Conservation (phyloP, 2,113 vertebrate species). For the Callipepla californica region DNA sequence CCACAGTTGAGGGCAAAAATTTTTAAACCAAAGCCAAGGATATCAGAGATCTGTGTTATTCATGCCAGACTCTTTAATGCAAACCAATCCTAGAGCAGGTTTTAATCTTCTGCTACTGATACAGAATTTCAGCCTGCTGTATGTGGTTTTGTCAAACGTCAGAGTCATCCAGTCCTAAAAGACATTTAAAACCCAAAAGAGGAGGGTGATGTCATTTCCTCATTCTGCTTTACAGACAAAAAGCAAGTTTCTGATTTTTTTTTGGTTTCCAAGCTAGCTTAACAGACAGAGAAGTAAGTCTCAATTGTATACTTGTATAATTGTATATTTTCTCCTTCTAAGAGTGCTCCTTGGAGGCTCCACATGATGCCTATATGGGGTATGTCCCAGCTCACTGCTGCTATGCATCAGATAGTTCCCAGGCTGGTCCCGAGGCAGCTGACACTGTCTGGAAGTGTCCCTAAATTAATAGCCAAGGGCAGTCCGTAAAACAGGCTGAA, state of each 20-base stretch:
- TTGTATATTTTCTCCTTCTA: neutral
- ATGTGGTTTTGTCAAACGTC: accelerated
- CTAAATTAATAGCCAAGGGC: slow-evolving; percentile 4
- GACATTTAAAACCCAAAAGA: neutral
- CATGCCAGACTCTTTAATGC: neutral
- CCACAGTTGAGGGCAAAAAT: neutral
- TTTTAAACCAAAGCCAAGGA: neutral
- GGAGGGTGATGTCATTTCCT: neutral
- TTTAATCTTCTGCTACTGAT: neutral
- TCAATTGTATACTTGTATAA: neutral
- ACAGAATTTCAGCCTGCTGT: neutral
- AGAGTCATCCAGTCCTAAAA: neutral
- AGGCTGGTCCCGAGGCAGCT: neutral
- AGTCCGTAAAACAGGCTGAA: neutral
- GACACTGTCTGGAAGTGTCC: neutral
- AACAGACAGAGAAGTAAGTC: neutral
- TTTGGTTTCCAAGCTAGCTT: neutral
- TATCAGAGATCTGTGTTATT: neutral
- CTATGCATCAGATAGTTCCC: neutral
- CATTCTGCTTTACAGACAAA: neutral
- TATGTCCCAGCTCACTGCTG: neutral
- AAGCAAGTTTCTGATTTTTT: neutral
- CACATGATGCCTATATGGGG: neutral
- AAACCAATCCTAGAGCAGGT: neutral
- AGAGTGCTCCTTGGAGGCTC: neutral